phyloP scores from a whole-genome alignment of 2,888 invertebrate species.

The Sphaerophoria taeniata region DNA sequence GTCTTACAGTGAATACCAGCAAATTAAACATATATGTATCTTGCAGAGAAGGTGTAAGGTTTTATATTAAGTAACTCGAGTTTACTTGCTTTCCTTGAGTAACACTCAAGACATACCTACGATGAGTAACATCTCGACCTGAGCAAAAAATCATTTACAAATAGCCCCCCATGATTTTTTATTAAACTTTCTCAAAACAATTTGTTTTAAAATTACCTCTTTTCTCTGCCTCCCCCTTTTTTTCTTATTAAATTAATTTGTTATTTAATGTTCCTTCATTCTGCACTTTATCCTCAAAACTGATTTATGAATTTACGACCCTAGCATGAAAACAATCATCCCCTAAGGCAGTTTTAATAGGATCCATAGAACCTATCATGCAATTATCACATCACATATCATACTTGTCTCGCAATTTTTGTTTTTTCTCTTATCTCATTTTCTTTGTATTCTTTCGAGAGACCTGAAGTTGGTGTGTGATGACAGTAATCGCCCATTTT shows the following conservation, averaged over 20 bases:
- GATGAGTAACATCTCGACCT: neutral
- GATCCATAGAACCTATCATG: constrained; percentile 59
- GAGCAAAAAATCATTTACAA: too few species aligned
- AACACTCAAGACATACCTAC: too few species aligned
- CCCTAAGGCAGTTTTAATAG: constrained; percentile 40
- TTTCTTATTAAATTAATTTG: too few species aligned
- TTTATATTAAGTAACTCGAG: too few species aligned
- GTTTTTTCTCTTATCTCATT: neutral
- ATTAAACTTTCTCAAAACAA: too few species aligned
- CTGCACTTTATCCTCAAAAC: constrained; percentile 7
- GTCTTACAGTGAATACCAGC: too few species aligned
- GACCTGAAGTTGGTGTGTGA: constrained; percentile 48
- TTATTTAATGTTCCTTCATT: neutral
- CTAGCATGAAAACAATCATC: constrained; percentile 24
- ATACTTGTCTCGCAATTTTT: constrained; percentile 54
- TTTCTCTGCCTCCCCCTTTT: too few species aligned
- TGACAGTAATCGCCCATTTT: constrained; percentile 74
- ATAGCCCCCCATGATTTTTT: too few species aligned
- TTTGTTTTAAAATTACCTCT: too few species aligned
- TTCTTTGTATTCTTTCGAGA: constrained; percentile 16
- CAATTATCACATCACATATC: constrained; percentile 71
- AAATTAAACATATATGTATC: too few species aligned
- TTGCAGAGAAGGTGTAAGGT: too few species aligned
- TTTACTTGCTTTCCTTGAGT: too few species aligned
- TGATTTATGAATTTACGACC: constrained; percentile 43